Conservation (phyloP, 2,797 vertebrate genomes). For the Melopsittacus undulatus region DNA sequence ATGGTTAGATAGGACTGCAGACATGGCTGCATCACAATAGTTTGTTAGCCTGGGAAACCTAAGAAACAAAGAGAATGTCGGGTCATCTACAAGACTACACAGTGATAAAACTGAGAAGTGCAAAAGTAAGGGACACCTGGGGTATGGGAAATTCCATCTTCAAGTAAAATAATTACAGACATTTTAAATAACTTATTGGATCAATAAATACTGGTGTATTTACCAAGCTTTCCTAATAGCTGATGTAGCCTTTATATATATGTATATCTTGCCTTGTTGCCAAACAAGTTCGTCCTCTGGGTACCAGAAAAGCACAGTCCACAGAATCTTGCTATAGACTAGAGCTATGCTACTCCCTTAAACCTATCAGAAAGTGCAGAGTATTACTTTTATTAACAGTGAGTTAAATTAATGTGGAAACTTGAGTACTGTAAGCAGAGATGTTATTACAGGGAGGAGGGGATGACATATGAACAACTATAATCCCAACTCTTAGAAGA, state of each 20-base stretch:
- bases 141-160: not conserved
- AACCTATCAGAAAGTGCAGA: not conserved
- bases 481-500: slow-evolving; percentile 2
- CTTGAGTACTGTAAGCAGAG: not conserved
- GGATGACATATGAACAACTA: slow-evolving; percentile 24
- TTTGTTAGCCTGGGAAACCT: not conserved
- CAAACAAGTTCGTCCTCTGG: not conserved
- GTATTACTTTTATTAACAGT: slow-evolving; percentile 6
- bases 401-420: slow-evolving; percentile 23
- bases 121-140: not conserved
- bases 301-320: not conserved
- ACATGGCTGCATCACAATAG: not conserved
- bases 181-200: not conserved
- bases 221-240: not conserved
- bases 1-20: not conserved
- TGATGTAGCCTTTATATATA: not conserved
- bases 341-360: not conserved
- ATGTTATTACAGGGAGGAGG: not conserved
- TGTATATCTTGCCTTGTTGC: not conserved
- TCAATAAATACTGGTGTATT: not conserved
- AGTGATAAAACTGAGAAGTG: not conserved
- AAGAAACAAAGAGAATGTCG: not conserved
- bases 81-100: not conserved
- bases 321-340: not conserved
- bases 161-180: not conserved